Evolutionary conservation across 92 coral and sea anemone genomes (phyloP), one percentile per base, ranked within the genome.

Genomic region (Diadumene lineata): DNA sequence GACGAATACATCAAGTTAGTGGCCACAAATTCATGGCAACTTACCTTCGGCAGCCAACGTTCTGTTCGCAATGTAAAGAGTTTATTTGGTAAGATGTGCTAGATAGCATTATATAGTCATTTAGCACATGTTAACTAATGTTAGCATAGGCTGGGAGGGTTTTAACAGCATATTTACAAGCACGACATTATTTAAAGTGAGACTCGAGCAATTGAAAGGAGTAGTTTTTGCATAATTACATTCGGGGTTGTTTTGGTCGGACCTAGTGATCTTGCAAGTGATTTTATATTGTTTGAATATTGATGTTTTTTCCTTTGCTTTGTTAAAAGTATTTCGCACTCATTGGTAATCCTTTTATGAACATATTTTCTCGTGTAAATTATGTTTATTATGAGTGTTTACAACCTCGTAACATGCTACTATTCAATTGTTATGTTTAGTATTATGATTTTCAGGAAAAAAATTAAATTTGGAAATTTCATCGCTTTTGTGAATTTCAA

Each of bases 21-120:
- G 94, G 94, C 21, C 98, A 94, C 62, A 94, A 94, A 75, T 94
- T 94, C 60, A 94, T 94, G 98, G 98, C 98, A 6, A 90, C 93
- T 26, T 94, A 73, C 69, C 89, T 94, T 46, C 92, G 97, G n/a
- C 98, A 94, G 46, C 98, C 98, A 26, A 94, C 98, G 17, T 94
- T 92, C 64, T 94, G 98, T 48, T 88, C 96, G 16, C 98, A 92
- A 64, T 94, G 98, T 62, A 94, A 84, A 74, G 98, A 94, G 25
- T 94, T 94, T 62, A 94, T 94, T 74, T 94, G 98, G 98, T 94
- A 68, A 89, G 98, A 38, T 22, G 34, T 31, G 11, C 11, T 6
- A 28, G 68, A 60, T 60, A 18, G 2, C 28, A 7, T 2, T n/a
- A 11, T n/a, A n/a, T 55, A 25, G n/a, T 6, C 48, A 38, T 38